Evolutionary conservation across 1,140 invertebrate species (phyloP), one percentile per base, ranked within the genome.

Genomic region (Lepidurus apus): DNA sequence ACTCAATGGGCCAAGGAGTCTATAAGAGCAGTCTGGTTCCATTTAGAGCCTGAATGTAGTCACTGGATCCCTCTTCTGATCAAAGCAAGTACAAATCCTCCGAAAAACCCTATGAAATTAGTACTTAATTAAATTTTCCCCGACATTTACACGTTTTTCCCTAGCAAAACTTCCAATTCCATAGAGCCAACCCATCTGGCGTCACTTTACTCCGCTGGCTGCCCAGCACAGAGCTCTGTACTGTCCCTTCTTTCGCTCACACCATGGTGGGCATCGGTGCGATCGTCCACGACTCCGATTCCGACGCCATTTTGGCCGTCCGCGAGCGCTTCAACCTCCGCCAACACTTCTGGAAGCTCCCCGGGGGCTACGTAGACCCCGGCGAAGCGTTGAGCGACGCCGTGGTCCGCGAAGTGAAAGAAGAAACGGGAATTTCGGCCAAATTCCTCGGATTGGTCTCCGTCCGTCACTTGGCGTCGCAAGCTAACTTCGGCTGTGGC

Each of bases 181-280:
- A 97, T 86, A 93, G 96, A 87, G 92, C 93, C 0, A 90, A 91
- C 81, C 87, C 91, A 34, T 89, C 91, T 21, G 92, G 90, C 85
- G 91, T 95, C 0, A 91, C 91, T 85, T 88, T 97, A 86, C 92
- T 91, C 82, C 89, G 89, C 82, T 96, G 95, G 94, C 84, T 97
- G 73, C 89, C 91, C 9, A 86, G 80, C 76, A 83, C 88, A 76
- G 88, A 91, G 84, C 81, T 84, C 17, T 89, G 87, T 80, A 92
- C 92, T 82, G 85, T 96, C 77, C 95, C 95, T 45, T 88, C 89
- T 47, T 93, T 91, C 84, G 91, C 93, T 7, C 94, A 95, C 83
- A 96, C 94, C 43, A 91, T 93, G 85, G 83, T 96, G 73, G 95
- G 95, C 77, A 92, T 94, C n/a, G 95, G 93, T 45, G 94, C 91